Base-by-base conservation (phyloP, 2,113 vertebrate genomes). In the Kryptolebias marmoratus region DNA sequence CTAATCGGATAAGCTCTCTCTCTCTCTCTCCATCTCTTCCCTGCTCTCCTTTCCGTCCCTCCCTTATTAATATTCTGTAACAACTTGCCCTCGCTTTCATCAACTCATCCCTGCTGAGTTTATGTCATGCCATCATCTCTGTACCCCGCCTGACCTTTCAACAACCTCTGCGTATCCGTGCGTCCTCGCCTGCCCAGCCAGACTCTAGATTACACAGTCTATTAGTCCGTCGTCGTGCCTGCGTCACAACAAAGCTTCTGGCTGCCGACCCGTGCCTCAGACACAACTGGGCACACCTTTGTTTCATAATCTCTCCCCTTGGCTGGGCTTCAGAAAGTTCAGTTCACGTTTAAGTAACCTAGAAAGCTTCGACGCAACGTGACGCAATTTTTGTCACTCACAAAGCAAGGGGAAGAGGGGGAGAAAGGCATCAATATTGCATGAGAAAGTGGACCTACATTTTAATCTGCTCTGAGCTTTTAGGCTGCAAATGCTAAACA, bases 161-260 rank as follows among this genome's bases (percentile, higher is more conserved):
- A 28, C 28, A 36, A 78, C 68, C 64, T 59, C 68, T 31, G 13
- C 15, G 2, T 15, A 9, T 39, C 56, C 9, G 22, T 64, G 36
- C 50, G 44, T 28, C 5, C 15, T 47, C 13, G 32, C 45, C 61
- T 16, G 62, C 61, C 53, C 64, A 32, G 57, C 59, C 74, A 60
- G 73, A 58, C 83, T 78, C 48, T 10, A 27, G 60, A 52, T 69
- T 1, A 30, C 36, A 68, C 81, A 73, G 81, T 84, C 69, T 77
- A 61, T 83, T 83, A 72, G 64, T 77, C 80, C 47, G 65, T 83
- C 63, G 72, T 60, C 44, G 53, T n/a, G 50, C 16, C 52, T 82
- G 73, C 68, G 61, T 80, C 69, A 81, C 80, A 81, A 77, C 73
- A 81, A 80, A 79, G 79, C 83, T 76, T 42, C 27, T 36, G 55